Percentiles rank a stretch among this genome's conserved stretches.
These are phyloP conservation scores for Pilophorus perplexus DNA, from an alignment of 2,888 invertebrate genomes.

Conservation along the genomic window DNA sequence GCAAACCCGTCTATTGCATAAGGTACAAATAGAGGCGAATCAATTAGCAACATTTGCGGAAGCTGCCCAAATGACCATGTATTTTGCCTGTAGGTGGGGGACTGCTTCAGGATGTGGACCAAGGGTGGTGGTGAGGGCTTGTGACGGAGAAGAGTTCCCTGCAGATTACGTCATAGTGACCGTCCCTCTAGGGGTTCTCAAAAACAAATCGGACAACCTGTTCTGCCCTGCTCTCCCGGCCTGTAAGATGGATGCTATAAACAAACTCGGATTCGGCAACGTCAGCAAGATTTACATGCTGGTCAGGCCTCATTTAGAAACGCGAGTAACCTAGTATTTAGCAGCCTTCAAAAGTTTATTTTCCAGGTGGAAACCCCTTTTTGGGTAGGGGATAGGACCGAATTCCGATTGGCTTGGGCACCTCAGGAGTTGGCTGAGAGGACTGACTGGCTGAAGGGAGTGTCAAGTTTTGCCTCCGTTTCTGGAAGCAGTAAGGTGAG, in stretches of 20 bases:
- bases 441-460: slow-evolving; percentile 38
- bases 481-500: slow-evolving; percentile 63
- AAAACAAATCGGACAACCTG: slow-evolving; percentile 67
- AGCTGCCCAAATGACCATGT: too few relatives aligned
- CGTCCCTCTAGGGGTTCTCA: slow-evolving; percentile 73
- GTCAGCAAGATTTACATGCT: slow-evolving; percentile 30
- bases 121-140: slow-evolving; percentile 64
- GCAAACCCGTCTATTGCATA: slow-evolving; percentile 69
- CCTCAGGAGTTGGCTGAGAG: slow-evolving; percentile 29
- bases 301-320: slow-evolving; percentile 53
- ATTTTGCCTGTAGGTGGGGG: slow-evolving; percentile 66
- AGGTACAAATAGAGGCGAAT: too few relatives aligned
- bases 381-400: slow-evolving; percentile 34
- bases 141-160: slow-evolving; percentile 66
- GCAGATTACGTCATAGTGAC: slow-evolving; percentile 77
- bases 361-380: too few relatives aligned
- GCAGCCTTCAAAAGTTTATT: too few relatives aligned
- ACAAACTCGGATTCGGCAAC: slow-evolving; percentile 39
- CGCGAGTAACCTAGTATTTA: too few relatives aligned
- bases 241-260: slow-evolving; percentile 68
- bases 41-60: too few relatives aligned
- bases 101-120: slow-evolving; percentile 49
- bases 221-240: slow-evolving; percentile 70
- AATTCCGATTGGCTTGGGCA: slow-evolving; percentile 39
- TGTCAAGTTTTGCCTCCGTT: slow-evolving; percentile 66